A percentile compares a stretch with the other conserved stretches of the same genome.
phyloP scores from a whole-genome alignment of 2,797 vertebrate species.

The Onychomys arenicola region DNA sequence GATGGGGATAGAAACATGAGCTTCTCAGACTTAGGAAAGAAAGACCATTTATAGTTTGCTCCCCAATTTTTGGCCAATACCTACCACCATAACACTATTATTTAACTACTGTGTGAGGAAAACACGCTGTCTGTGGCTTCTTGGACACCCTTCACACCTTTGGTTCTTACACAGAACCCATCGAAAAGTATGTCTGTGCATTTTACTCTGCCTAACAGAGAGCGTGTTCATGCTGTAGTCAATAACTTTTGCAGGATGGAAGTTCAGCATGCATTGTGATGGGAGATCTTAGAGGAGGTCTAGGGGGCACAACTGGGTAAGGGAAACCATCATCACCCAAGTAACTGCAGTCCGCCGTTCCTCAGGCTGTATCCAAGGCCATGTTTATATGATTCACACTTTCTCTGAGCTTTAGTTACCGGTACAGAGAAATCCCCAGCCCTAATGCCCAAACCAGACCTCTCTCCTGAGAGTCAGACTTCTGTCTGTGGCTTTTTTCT shows the following conservation, averaged over 20 bases:
- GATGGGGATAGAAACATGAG: neutral
- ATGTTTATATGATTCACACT: neutral
- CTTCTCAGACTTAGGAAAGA: neutral
- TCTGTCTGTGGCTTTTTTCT: neutral
- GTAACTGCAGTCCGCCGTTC: neutral
- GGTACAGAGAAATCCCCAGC: neutral
- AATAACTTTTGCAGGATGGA: constrained; percentile 24
- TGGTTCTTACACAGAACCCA: neutral
- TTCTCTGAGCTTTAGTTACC: neutral
- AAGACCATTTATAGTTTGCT: neutral
- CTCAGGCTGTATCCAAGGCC: neutral
- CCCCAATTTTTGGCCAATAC: too few species aligned
- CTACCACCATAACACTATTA: neutral
- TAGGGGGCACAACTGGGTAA: neutral
- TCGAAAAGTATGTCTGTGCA: neutral
- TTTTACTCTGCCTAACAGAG: neutral
- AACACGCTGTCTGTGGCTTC: neutral
- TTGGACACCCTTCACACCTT: neutral
- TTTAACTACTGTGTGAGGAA: neutral
- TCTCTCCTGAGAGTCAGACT: neutral
- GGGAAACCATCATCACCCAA: neutral
- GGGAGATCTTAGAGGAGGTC: neutral
- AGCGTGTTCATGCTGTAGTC: neutral
- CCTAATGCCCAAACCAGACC: neutral
- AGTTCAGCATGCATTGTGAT: neutral